Conservation (phyloP, 2,888 invertebrate species). For the Poecilus cupreus region DNA sequence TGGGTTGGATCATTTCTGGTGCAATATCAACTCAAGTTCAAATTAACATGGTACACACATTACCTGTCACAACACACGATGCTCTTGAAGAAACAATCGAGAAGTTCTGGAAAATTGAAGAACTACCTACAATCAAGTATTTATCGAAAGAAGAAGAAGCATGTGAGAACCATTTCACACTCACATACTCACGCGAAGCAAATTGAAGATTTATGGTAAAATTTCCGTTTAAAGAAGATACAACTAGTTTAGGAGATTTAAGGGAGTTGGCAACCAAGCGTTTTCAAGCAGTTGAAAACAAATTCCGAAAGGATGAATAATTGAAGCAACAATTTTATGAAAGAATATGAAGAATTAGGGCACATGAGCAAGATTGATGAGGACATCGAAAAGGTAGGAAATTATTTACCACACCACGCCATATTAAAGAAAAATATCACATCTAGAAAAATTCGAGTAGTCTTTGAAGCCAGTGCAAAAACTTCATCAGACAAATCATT, state of each 20-base stretch:
- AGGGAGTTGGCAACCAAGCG: neutral
- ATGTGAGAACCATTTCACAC: neutral
- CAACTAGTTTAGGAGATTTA: neutral
- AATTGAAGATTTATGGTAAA: neutral
- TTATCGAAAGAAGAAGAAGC: neutral
- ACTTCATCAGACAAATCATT: neutral
- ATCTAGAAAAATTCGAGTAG: neutral
- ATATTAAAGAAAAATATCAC: neutral
- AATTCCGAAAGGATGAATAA: neutral
- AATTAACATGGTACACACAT: no score
- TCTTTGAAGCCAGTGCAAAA: neutral
- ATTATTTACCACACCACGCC: neutral
- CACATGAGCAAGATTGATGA: neutral
- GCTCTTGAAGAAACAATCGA: neutral
- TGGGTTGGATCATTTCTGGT: neutral
- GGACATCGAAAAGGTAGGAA: neutral
- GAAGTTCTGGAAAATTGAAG: neutral
- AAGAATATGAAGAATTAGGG: neutral
- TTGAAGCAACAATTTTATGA: neutral
- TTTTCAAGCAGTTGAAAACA: neutral
- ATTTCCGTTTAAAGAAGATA: neutral
- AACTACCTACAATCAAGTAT: neutral
- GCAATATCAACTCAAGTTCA: no score
- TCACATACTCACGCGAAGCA: neutral
- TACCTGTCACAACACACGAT: neutral